Conservation (phyloP, 2,113 vertebrate species). For the Prolemur simus region DNA sequence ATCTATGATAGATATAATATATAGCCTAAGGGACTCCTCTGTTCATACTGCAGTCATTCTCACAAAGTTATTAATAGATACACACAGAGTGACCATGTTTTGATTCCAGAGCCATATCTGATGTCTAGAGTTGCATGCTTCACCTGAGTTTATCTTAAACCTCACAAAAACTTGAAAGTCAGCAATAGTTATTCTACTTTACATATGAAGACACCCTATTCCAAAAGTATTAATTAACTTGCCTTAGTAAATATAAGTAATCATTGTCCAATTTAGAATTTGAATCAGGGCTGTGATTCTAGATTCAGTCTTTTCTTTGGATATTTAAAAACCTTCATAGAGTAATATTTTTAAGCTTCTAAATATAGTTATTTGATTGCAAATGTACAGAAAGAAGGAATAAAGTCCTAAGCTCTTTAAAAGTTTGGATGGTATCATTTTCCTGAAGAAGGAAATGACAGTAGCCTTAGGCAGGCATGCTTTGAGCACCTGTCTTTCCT, state of each 20-base stretch:
- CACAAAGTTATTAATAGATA: background rate
- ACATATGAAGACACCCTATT: background rate
- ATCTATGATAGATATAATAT: background rate
- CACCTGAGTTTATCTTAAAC: constrained; percentile 7
- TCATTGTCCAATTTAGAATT: background rate
- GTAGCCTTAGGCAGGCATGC: constrained; percentile 34
- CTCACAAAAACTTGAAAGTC: background rate
- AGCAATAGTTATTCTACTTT: constrained; percentile 8
- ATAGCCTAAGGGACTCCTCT: background rate
- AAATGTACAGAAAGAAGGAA: constrained; percentile 4
- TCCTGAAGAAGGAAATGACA: constrained; percentile 46
- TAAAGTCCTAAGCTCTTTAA: constrained; percentile 29
- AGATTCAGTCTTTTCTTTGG: background rate
- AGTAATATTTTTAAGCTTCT: constrained; percentile 33
- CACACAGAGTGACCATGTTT: background rate
- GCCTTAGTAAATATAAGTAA: background rate
- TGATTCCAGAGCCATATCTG: background rate
- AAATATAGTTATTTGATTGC: constrained; percentile 58
- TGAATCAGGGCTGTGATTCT: background rate
- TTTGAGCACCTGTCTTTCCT: background rate
- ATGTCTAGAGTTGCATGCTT: background rate
- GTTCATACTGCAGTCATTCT: background rate
- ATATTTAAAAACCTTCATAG: background rate
- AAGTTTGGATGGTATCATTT: constrained; percentile 15
- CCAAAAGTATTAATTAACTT: background rate